phyloP scores from a whole-genome alignment of 2,797 vertebrate species.

The Capromys pilorides region DNA sequence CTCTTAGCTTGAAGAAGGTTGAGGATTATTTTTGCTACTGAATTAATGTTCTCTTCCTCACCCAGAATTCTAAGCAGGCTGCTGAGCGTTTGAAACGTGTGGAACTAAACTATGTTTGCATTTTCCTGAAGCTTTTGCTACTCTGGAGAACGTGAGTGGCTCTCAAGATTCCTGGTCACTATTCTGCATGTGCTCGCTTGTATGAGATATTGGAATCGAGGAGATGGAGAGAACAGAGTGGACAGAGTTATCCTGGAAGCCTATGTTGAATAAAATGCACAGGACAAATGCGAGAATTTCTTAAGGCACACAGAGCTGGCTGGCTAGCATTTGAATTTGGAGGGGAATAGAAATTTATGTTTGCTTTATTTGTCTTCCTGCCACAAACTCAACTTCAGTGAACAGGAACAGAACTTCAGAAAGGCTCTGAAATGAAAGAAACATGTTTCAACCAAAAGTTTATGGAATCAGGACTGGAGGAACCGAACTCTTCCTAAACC shows the following conservation, averaged over 20 bases:
- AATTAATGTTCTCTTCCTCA: neutral
- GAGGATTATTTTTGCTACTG: neutral
- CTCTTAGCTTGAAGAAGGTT: neutral
- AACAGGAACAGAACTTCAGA: slow-evolving; percentile 22
- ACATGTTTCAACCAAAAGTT: neutral
- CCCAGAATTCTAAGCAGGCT: neutral
- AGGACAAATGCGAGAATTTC: neutral
- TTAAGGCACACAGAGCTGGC: neutral
- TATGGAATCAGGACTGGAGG: neutral
- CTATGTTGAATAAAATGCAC: neutral
- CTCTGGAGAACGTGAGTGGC: neutral
- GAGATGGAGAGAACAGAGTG: no score
- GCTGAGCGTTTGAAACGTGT: neutral
- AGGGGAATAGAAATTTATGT: neutral
- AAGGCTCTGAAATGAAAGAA: neutral
- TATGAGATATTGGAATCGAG: neutral
- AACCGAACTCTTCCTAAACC: neutral
- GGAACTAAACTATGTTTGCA: neutral
- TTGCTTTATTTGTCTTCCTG: neutral
- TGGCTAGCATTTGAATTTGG: neutral
- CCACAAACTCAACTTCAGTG: slow-evolving; percentile 23
- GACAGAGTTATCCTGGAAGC: neutral
- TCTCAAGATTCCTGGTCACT: neutral
- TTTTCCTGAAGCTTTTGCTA: neutral
- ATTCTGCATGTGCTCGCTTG: neutral